Evolutionary conservation across 2,113 vertebrate genomes (phyloP).

Genomic region (Halcyon senegalensis): DNA sequence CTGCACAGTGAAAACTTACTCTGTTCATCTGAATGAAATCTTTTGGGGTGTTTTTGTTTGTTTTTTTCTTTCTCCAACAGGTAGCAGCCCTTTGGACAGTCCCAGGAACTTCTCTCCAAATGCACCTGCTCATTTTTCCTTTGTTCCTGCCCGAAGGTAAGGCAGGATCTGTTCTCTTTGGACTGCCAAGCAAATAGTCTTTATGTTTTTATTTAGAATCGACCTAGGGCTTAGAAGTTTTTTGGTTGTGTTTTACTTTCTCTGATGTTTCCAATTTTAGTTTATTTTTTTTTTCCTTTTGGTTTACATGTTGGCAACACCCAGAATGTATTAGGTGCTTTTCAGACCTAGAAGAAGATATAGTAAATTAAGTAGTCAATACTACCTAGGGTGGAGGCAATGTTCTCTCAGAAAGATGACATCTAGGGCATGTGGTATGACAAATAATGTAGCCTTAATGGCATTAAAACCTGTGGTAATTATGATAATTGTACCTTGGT

Average conservation of each 20-base stretch:
- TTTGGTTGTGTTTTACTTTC: neutral
- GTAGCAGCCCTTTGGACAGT: slow-evolving; percentile 95
- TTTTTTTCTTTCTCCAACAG: slow-evolving; percentile 70
- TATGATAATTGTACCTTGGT: neutral
- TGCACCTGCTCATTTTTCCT: slow-evolving; percentile 96
- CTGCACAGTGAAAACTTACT: neutral
- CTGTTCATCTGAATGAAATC: neutral
- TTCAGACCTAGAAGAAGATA: neutral
- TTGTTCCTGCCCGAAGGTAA: slow-evolving; percentile 95
- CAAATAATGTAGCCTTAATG: neutral
- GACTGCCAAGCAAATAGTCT: neutral
- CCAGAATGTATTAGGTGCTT: neutral
- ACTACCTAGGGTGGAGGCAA: neutral
- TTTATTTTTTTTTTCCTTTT: neutral
- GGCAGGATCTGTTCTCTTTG: neutral
- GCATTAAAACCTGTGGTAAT: neutral
- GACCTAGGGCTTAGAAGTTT: neutral
- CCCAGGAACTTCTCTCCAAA: slow-evolving; percentile 97
- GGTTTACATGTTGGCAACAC: neutral
- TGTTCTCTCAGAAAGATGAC: neutral
- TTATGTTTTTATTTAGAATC: neutral
- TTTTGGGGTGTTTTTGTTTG: neutral
- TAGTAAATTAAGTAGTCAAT: neutral
- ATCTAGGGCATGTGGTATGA: neutral
- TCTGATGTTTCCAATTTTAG: neutral